Conservation (phyloP, 1,140 invertebrate species). For the Conus betulinus region DNA sequence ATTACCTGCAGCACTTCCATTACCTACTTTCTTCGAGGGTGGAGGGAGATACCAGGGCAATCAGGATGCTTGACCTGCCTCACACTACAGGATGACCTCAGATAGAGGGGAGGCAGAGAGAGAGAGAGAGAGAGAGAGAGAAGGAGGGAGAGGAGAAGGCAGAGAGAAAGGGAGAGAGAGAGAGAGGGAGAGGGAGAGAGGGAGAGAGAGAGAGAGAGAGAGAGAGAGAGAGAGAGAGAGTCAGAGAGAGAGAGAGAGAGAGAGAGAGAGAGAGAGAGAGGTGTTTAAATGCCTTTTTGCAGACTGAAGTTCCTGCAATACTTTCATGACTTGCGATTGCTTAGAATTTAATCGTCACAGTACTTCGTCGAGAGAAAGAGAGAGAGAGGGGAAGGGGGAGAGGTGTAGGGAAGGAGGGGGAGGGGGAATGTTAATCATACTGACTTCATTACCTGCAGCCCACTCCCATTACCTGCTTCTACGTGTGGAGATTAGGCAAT, state of each 20-base stretch:
- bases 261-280: slow-evolving; percentile 7
- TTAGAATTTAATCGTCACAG: too few relatives aligned
- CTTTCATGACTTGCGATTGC: too few relatives aligned
- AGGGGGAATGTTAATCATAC: too few relatives aligned
- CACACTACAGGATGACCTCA: too few relatives aligned
- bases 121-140: not conserved
- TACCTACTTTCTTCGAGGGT: too few relatives aligned
- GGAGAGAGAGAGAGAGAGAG: slow-evolving; percentile 1
- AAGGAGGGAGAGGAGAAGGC: not conserved
- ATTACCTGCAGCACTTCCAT: too few relatives aligned
- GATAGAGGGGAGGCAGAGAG: not conserved
- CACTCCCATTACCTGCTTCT: too few relatives aligned
- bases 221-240: slow-evolving; percentile 6
- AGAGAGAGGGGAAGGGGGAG: not conserved
- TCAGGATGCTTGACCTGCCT: not conserved
- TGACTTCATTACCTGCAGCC: too few relatives aligned
- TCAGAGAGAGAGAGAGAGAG: not conserved
- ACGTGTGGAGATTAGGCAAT: not conserved
- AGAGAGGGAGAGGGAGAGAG: not conserved
- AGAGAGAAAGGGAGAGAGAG: not conserved
- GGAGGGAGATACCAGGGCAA: not conserved
- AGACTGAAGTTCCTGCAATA: too few relatives aligned
- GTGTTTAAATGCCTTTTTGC: too few relatives aligned
- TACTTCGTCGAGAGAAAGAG: slow-evolving; percentile 2
- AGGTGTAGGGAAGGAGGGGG: too few relatives aligned